Evolutionary conservation across 2,888 invertebrate species (phyloP).

Genomic region (Monochamus alternatus): DNA sequence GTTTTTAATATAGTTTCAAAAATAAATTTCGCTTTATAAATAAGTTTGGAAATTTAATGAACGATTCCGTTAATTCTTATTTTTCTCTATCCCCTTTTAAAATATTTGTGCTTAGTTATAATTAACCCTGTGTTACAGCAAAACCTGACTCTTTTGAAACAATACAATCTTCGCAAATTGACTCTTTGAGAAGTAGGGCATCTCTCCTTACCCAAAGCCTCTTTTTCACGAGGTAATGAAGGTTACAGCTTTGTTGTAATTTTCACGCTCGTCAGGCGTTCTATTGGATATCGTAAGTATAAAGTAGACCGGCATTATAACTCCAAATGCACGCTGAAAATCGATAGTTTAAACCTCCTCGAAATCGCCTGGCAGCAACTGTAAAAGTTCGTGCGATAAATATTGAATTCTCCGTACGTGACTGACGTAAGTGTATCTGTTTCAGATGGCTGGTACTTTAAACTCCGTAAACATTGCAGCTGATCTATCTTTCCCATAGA

Average conservation of each 20-base stretch:
- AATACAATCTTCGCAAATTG: too few species aligned
- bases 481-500: background rate
- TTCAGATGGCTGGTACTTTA: background rate
- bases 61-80: too few species aligned
- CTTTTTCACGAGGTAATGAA: background rate
- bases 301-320: conserved; percentile 8
- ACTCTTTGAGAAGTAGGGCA: too few species aligned
- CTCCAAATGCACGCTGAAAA: conserved; percentile 2
- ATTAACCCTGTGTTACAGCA: too few species aligned
- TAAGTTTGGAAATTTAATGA: too few species aligned
- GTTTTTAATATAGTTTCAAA: too few species aligned
- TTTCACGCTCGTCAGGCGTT: conserved; percentile 8
- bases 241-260: conserved; percentile 5
- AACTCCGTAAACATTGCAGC: background rate
- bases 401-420: conserved; percentile 21
- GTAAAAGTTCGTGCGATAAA: conserved; percentile 15
- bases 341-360: conserved; percentile 14
- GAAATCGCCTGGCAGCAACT: conserved; percentile 7
- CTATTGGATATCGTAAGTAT: conserved; percentile 11
- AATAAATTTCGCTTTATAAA: too few species aligned
- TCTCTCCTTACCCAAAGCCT: too few species aligned
- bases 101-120: too few species aligned
- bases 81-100: too few species aligned
- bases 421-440: conserved; percentile 4
- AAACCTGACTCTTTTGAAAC: too few species aligned